Evolutionary conservation across 2,797 vertebrate genomes (phyloP).

Genomic region (Zenarchopterus dispar): DNA sequence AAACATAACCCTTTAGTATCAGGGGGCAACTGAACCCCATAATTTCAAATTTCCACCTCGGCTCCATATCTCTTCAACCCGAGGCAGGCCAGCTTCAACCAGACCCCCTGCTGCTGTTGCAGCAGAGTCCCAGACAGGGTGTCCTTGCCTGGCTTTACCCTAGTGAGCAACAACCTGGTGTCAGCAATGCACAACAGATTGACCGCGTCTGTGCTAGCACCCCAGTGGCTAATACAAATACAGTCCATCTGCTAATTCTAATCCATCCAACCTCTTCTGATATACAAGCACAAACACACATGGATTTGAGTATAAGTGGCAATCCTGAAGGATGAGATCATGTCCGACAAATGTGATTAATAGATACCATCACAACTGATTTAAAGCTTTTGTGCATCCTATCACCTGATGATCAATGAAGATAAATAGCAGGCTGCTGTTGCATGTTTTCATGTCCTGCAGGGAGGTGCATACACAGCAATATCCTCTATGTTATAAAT

Average conservation of each 20-base stretch:
- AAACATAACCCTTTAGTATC: conserved; percentile 8
- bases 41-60: conserved; percentile 33
- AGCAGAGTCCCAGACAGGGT: conserved; percentile 64
- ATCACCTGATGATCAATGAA: conserved; percentile 68
- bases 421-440: conserved; percentile 55
- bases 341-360: conserved; percentile 65
- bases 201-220: conserved; percentile 72
- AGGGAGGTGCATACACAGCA: conserved; percentile 31
- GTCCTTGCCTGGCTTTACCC: conserved; percentile 74
- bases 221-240: conserved; percentile 73
- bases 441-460: conserved; percentile 37
- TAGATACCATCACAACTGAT: conserved; percentile 70
- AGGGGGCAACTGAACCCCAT: neutral
- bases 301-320: conserved; percentile 23
- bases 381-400: conserved; percentile 58
- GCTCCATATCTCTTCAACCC: conserved; percentile 33
- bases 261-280: conserved; percentile 56
- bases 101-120: conserved; percentile 53
- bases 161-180: conserved; percentile 71
- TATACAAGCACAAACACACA: conserved; percentile 44
- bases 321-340: conserved; percentile 35
- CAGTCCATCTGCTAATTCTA: conserved; percentile 79
- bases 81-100: conserved; percentile 54
- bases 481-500: conserved; percentile 37
- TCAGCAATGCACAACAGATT: conserved; percentile 68